Evolutionary conservation across 2,888 invertebrate genomes (phyloP).

Genomic region (Lithophane socia): DNA sequence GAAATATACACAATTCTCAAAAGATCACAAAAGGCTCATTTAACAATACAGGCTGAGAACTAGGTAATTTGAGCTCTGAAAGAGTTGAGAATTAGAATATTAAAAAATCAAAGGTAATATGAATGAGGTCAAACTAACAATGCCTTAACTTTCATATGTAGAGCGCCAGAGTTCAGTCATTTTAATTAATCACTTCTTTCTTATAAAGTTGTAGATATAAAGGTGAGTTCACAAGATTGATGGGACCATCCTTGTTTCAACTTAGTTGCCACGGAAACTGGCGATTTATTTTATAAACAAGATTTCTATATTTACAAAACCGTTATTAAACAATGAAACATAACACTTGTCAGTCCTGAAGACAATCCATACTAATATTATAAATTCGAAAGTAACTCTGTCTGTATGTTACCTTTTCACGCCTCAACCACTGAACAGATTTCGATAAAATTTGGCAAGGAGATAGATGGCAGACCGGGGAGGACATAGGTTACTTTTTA

Average conservation of each 20-base stretch:
- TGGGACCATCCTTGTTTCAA: constrained; percentile 13
- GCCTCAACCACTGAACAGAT: no score
- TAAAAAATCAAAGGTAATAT: constrained; percentile 13
- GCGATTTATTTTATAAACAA: constrained; percentile 9
- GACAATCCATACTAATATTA: no score
- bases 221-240: constrained; percentile 32
- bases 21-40: constrained; percentile 7
- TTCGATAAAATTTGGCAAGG: no score
- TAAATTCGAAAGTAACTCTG: no score
- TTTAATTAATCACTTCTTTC: constrained; percentile 44
- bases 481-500: no score
- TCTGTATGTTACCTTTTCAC: no score
- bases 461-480: no score
- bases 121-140: constrained; percentile 28
- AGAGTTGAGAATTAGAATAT: constrained; percentile 27
- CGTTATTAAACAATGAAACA: neutral
- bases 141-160: constrained; percentile 18
- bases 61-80: neutral
- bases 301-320: constrained; percentile 2
- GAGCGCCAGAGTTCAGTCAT: constrained; percentile 18
- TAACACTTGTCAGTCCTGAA: neutral
- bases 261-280: constrained; percentile 19
- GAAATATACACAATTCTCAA: constrained; percentile 6
- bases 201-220: constrained; percentile 35
- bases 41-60: constrained; percentile 5